Evolutionary conservation across 2,888 invertebrate species (phyloP).

Genomic region (Sinohyriopsis cumingii): DNA sequence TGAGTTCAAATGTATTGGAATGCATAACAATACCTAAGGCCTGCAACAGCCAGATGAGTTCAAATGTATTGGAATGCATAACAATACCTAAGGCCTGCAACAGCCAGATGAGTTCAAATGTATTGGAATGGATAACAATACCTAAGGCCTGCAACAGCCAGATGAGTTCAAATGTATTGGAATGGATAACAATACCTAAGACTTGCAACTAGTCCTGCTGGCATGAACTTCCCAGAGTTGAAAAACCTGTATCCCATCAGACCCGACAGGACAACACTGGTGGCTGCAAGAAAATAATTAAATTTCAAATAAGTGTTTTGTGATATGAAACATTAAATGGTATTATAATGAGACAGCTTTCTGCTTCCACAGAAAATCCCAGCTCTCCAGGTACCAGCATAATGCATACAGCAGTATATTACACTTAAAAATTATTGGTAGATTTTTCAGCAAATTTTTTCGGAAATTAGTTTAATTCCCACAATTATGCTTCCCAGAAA

Average conservation of each 20-base stretch:
- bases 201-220: conserved; percentile 86
- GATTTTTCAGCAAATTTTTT: no score
- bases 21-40: conserved; percentile 54
- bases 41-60: no score
- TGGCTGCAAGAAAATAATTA: conserved; percentile 39
- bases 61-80: no score
- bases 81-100: conserved; percentile 73
- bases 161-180: no score
- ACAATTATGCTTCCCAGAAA: no score
- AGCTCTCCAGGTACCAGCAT: no score
- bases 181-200: conserved; percentile 53
- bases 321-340: not conserved
- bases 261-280: conserved; percentile 81
- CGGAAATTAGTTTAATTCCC: no score
- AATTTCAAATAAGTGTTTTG: not conserved
- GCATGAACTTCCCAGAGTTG: conserved; percentile 93
- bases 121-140: conserved; percentile 17
- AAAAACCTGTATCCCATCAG: conserved; percentile 92
- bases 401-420: no score
- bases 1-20: no score
- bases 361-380: no score
- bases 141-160: conserved; percentile 65
- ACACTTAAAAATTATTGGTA: no score
- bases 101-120: no score
- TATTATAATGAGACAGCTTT: not conserved